Evolutionary conservation across 2,113 vertebrate genomes (phyloP).

Genomic region (Fulmarus glacialis): DNA sequence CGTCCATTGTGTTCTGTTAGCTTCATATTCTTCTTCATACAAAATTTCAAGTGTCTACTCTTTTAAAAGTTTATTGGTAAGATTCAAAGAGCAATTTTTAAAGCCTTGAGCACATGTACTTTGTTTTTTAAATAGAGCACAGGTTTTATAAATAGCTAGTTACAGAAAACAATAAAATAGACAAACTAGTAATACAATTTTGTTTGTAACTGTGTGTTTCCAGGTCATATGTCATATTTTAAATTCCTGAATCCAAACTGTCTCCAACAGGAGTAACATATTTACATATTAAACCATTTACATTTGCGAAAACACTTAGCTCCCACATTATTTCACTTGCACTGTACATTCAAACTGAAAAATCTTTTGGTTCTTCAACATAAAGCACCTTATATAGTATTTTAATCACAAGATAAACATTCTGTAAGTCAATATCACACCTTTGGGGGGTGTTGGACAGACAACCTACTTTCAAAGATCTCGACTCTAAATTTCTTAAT

Average conservation of each 20-base stretch:
- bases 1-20: background rate
- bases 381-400: slow-evolving; percentile 68
- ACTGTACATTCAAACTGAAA: slow-evolving; percentile 52
- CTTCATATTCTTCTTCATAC: background rate
- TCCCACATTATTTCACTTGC: slow-evolving; percentile 39
- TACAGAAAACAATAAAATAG: slow-evolving; percentile 67
- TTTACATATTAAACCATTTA: slow-evolving; percentile 53
- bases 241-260: slow-evolving; percentile 34
- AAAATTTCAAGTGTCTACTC: background rate
- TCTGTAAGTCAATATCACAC: background rate
- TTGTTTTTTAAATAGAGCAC: slow-evolving; percentile 61
- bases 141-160: slow-evolving; percentile 61
- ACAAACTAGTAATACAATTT: slow-evolving; percentile 45
- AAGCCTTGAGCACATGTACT: background rate
- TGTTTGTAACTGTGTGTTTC: background rate
- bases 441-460: background rate
- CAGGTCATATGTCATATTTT: background rate
- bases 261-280: background rate
- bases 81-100: background rate
- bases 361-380: slow-evolving; percentile 58
- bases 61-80: background rate
- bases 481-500: background rate
- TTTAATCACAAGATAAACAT: slow-evolving; percentile 56
- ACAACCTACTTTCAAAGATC: slow-evolving; percentile 1
- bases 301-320: slow-evolving; percentile 26